These are phyloP conservation scores for Pelodytes ibericus DNA, from an alignment of 2,797 vertebrate genomes.

Conservation along the genomic window DNA sequence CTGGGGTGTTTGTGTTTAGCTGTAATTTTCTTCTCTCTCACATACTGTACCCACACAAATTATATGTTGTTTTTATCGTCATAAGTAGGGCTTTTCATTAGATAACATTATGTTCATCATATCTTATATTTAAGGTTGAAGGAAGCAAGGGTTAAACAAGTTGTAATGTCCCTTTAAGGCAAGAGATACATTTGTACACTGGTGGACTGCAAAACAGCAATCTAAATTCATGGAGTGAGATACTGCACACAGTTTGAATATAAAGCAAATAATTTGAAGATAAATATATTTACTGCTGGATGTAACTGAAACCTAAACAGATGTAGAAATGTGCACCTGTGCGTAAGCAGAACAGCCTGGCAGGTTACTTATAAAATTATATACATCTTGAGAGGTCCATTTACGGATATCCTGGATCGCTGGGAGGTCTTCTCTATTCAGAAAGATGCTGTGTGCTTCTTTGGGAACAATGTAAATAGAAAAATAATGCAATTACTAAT, in stretches of 20 bases:
- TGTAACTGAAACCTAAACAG: neutral
- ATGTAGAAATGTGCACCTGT: constrained; percentile 76
- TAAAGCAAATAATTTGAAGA: constrained; percentile 4
- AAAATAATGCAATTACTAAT: neutral
- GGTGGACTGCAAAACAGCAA: constrained; percentile 24
- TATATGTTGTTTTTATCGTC: too few species aligned
- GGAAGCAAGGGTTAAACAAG: too few species aligned
- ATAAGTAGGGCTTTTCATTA: too few species aligned
- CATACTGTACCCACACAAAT: too few species aligned
- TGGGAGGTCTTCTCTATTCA: constrained; percentile 80
- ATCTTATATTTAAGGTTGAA: too few species aligned
- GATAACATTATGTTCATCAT: too few species aligned
- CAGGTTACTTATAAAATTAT: constrained; percentile 84
- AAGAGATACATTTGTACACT: constrained; percentile 10
- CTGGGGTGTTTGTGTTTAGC: too few species aligned
- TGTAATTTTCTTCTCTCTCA: too few species aligned
- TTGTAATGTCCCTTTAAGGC: too few species aligned
- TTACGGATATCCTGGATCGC: constrained; percentile 85
- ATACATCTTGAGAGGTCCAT: constrained; percentile 90
- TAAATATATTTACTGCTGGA: neutral
- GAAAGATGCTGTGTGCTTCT: constrained; percentile 79
- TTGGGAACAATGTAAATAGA: constrained; percentile 51
- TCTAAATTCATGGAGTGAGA: constrained; percentile 19
- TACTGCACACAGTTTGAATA: constrained; percentile 23
- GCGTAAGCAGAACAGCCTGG: constrained; percentile 92